Evolutionary conservation across 2,113 vertebrate genomes (phyloP).

Genomic region (Dipodomys ordii): DNA sequence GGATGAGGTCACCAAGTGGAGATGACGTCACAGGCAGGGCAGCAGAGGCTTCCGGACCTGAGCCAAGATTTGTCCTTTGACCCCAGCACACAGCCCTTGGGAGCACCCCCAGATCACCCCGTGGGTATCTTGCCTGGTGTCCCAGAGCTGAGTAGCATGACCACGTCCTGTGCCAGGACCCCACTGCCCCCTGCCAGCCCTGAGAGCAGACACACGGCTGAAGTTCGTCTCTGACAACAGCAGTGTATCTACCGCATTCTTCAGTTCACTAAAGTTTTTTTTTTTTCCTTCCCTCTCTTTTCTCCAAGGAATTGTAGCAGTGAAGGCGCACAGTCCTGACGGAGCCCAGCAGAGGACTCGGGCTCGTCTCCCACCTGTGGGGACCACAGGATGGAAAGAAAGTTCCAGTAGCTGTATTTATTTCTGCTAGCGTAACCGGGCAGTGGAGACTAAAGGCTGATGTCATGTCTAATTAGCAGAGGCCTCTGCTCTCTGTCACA

Average conservation of each 20-base stretch:
- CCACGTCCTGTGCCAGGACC: rapidly evolving
- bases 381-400: not conserved
- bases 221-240: not conserved
- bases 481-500: conserved; percentile 76
- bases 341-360: conserved; percentile 41
- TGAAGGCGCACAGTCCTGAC: not conserved
- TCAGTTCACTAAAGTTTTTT: not conserved
- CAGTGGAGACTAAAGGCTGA: conserved; percentile 56
- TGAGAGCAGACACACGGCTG: not conserved
- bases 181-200: rapidly evolving
- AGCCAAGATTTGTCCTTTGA: not conserved
- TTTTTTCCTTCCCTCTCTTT: not conserved
- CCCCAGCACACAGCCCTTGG: not conserved
- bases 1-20: no score
- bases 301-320: conserved; percentile 33
- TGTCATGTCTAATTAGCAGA: conserved; percentile 78
- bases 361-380: not conserved
- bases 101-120: not conserved
- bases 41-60: not conserved
- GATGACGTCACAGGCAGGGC: not conserved
- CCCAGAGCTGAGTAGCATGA: rapidly evolving
- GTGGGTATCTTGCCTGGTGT: not conserved
- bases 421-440: conserved; percentile 50
- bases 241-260: not conserved
- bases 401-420: conserved; percentile 49